Evolutionary conservation across 2,113 vertebrate genomes (phyloP), one percentile per base, ranked within the genome.

Genomic region (Oenanthe melanoleuca): DNA sequence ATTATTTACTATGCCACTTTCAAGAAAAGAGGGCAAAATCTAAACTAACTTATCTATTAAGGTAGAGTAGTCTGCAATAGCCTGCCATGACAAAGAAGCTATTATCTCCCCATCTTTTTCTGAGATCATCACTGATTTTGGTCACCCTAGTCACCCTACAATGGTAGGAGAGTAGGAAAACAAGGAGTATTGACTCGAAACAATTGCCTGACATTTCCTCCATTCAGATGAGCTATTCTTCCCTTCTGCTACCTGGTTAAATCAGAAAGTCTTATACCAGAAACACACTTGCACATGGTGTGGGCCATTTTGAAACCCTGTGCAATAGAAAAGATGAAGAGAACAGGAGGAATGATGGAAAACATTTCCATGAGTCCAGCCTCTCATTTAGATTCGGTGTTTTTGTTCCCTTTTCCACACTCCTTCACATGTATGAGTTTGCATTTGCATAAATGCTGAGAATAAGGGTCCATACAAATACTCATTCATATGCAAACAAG

Each of bases 401-500:
- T 95, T 94, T 88, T 95, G 73, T 91, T 91, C 49, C 26, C 8
- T 85, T 84, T 85, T 89, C 45, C 56, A 92, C 60, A 78, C 37
- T 42, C 53, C 78, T 95, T 94, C 89, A 87, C 70, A 93, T 91
- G 91, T 34, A 91, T 95, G 86, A 91, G 69, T 59, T 69, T 73
- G 25, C 34, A 93, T 95, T 94, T 96, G 91, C 91, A 93, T 97
- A 95, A 95, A 84, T 59, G 73, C 66, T 79, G 40, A 66, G 84
- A 95, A 91, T 69, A 92, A 82, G 45, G 63, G 57, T 63, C 70
- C 66, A 33, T 59, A 77, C 14, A 92, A 92, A 84, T 69, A 79
- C 60, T 78, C 25, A 85, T 96, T 96, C 89, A 91, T 89, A 96
- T 94, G 93, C 94, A 95, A 96, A 96, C 37, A 75, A 77, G 57